Base-by-base conservation (phyloP, 2,888 invertebrate species). In the Cinara cedri region DNA sequence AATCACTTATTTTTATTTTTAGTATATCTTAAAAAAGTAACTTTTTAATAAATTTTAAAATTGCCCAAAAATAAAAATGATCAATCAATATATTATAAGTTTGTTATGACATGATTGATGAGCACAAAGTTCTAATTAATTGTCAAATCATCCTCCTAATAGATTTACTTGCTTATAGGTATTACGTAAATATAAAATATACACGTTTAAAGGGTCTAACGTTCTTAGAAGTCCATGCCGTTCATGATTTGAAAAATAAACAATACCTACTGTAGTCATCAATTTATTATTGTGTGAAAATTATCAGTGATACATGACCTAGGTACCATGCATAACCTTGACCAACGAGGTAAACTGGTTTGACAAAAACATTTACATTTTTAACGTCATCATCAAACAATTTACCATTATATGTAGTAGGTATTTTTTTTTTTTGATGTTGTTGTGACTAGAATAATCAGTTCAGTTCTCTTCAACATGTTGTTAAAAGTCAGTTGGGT, bases 291-390 rank as follows among this genome's bases (percentile, higher is more conserved):
- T 54, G 54, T n/a, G 54, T 54, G 19, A 54, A 55, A 19, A 21
- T 21, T 21, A 55, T 55, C 21, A 21, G 21, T 11, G 21, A 11
- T 21, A 11, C 13, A 11, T 24, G 49, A 51, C 51, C 51, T 51
- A 34, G 13, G 55, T 57, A 57, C 24, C 63, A 19, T 42, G 14
- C 16, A n/a, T 44, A 78, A 78, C 76, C 68, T 78, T 78, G 76
- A 57, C 26, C 24, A 76, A 34, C 57, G 66, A 78, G 76, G 76
- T 21, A 78, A 78, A 78, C 76, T 21, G 76, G 76, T 78, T 76
- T 76, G 13, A 26, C 66, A 19, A 76, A 76, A 75, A 63, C 55
- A 44, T 65, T 68, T 60, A 78, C 68, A 63, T 74, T 42, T n/a
- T 42, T 42, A 16, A 21, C 74, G 62, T 74, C 74, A 74, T 63